These are phyloP conservation scores for Gallinago jamesoni DNA, from an alignment of 2,113 vertebrate genomes.

Conservation along the genomic window DNA sequence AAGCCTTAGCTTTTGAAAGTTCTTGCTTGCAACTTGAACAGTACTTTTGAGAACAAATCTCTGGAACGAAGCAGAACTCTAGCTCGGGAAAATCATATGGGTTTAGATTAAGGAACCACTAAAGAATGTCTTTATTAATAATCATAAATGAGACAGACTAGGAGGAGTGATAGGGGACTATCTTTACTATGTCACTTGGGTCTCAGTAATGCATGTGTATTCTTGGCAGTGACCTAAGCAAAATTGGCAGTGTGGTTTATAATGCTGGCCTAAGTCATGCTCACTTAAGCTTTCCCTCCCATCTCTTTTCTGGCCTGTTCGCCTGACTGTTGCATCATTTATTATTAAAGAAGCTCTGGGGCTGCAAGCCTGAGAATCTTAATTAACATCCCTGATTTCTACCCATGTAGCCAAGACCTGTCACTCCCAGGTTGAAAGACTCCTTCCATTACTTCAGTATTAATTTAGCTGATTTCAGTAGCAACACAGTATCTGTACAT, in stretches of 20 bases:
- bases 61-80: neutral
- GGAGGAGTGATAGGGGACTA: neutral
- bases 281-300: neutral
- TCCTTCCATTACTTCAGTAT: neutral
- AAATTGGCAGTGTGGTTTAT: neutral
- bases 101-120: neutral
- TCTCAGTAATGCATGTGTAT: neutral
- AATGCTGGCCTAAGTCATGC: neutral
- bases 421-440: neutral
- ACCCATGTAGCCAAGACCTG: neutral
- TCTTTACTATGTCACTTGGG: neutral
- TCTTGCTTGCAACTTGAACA: neutral
- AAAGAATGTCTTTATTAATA: neutral
- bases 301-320: neutral
- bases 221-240: neutral
- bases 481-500: accelerated
- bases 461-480: neutral
- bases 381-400: neutral
- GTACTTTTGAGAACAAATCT: neutral
- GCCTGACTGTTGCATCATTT: neutral
- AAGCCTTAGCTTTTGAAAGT: neutral
- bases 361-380: neutral
- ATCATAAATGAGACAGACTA: neutral
- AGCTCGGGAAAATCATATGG: neutral
- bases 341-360: neutral